phyloP scores from a whole-genome alignment of 2,113 vertebrate species.

The Hippolais icterina region DNA sequence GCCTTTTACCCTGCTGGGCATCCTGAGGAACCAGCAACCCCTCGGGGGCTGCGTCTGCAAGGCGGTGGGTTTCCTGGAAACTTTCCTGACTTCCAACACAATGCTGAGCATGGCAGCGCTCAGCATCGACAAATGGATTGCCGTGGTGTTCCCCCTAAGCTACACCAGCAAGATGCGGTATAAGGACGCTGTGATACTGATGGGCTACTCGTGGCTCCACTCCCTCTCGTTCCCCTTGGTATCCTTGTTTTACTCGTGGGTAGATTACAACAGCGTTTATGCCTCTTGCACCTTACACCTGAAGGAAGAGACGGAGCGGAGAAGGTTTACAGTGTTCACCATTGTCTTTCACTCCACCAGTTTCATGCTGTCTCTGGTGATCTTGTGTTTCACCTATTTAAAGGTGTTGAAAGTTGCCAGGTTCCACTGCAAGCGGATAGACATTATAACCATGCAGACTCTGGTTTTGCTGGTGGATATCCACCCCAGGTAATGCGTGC shows the following conservation, averaged over 20 bases:
- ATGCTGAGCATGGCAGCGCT: conserved; percentile 83
- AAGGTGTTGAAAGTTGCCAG: conserved; percentile 79
- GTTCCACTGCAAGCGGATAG: conserved; percentile 81
- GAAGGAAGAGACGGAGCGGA: conserved; percentile 58
- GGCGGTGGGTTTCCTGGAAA: conserved; percentile 75
- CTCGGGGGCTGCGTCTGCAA: conserved; percentile 71
- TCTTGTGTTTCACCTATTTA: conserved; percentile 79
- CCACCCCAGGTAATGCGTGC: conserved; percentile 75
- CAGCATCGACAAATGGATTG: conserved; percentile 82
- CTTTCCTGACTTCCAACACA: conserved; percentile 77
- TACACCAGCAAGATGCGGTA: conserved; percentile 82
- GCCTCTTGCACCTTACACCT: conserved; percentile 77
- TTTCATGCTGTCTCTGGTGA: conserved; percentile 76
- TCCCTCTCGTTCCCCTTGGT: conserved; percentile 75
- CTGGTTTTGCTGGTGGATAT: conserved; percentile 82
- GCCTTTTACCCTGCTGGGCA: conserved; percentile 76
- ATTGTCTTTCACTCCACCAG: conserved; percentile 76
- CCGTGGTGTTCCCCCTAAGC: conserved; percentile 79
- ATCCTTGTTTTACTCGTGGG: conserved; percentile 76
- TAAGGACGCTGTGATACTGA: conserved; percentile 75
- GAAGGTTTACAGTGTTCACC: conserved; percentile 72
- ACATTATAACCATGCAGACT: conserved; percentile 80
- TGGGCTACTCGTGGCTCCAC: conserved; percentile 78
- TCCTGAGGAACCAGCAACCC: conserved; percentile 64
- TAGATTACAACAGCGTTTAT: conserved; percentile 77